Evolutionary conservation across 2,888 invertebrate species (phyloP), one percentile per base, ranked within the genome.

Genomic region (Caenorhabditis sulstoni): DNA sequence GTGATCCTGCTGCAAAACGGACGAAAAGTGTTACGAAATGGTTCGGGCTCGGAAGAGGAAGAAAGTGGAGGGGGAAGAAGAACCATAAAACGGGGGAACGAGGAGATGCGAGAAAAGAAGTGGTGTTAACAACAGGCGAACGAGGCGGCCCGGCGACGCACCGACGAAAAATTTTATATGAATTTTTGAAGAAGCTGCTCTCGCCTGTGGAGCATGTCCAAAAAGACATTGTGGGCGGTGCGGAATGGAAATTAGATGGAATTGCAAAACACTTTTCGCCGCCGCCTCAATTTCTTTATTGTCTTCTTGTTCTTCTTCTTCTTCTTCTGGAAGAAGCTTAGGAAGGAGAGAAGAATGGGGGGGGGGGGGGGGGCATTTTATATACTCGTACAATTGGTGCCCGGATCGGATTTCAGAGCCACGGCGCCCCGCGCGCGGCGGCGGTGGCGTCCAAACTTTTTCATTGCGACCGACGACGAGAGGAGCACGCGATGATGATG

Each of bases 381-480:
- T 73, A 64, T 55, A 71, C 62, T 45, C 61, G 70, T 71, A 53
- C 62, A 52, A 71, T 71, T 71, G 71, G 62, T 71, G 14, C 62
- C 50, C 45, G 57, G 64, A 73, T 73, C 73, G 57, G 64, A 64
- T 73, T 73, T 73, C 73, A 73, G 58, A n/a, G n/a, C n/a, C n/a
- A n/a, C n/a, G n/a, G 57, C 55, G 70, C 53, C 53, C 52, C 35
- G 45, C 59, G 70, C 62, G 61, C 53, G 59, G 44, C 45, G 59
- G 70, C 62, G 70, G 59, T 52, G 49, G 39, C 53, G 14, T n/a
- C 55, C 20, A 50, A 61, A 70, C 53, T 22, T 53, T 68, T 41
- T 67, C 41, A 23, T 64, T 61, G 53, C 45, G 23, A 22, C 7
- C 3, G 50, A 23, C 20, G 58, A 58, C 29, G 58, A 58, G 58